These are phyloP conservation scores for Leptinotarsa haldemani DNA, from an alignment of 2,888 invertebrate species.

Conservation along the genomic window DNA sequence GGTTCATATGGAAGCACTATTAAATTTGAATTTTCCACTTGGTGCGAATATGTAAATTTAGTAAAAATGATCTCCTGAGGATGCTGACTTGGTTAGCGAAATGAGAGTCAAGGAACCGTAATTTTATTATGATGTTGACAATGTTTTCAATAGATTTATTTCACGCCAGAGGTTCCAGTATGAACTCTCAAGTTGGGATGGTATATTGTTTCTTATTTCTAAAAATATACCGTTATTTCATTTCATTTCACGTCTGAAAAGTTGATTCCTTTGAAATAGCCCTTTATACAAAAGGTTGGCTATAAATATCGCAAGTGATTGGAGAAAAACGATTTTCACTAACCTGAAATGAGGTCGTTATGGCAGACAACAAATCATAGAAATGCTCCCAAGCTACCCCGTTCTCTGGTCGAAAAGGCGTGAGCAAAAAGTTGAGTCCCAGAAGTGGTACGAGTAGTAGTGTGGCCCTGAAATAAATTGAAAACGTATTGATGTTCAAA, in stretches of 20 bases:
- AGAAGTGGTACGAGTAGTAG: constrained; percentile 90
- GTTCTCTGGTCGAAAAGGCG: constrained; percentile 82
- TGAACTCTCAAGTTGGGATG: no score
- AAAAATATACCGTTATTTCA: no score
- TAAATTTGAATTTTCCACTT: no score
- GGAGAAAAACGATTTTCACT: constrained; percentile 51
- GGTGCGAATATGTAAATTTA: no score
- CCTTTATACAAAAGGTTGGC: background rate
- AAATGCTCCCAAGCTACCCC: constrained; percentile 78
- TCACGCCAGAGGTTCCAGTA: no score
- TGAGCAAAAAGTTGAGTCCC: constrained; percentile 90
- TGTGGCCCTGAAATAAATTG: constrained; percentile 75
- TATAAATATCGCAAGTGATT: constrained; percentile 1
- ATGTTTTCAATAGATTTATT: no score
- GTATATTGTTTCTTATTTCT: no score
- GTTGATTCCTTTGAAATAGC: background rate
- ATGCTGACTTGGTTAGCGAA: no score
- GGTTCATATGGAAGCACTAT: no score
- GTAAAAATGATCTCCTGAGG: no score
- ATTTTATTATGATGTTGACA: no score
- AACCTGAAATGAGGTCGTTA: constrained; percentile 90
- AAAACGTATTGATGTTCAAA: background rate
- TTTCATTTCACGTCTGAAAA: background rate
- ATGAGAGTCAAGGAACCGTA: no score
- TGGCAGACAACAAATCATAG: constrained; percentile 87